phyloP scores from a whole-genome alignment of 2,888 invertebrate species.

The Drosophila borealis region DNA sequence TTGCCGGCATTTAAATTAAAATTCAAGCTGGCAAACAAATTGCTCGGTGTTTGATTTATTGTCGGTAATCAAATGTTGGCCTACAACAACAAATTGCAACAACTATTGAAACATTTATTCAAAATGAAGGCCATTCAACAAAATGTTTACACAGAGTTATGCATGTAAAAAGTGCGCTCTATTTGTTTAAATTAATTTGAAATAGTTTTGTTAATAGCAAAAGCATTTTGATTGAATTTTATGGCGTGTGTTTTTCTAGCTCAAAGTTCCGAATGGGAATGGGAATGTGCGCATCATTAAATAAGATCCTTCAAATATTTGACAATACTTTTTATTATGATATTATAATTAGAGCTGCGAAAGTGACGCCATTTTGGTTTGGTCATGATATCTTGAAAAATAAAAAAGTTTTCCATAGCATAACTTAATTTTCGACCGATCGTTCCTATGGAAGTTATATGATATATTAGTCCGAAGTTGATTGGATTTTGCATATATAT shows the following conservation, averaged over 20 bases:
- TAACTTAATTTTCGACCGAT: too few relatives aligned
- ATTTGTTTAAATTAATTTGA: background rate
- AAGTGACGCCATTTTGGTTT: too few relatives aligned
- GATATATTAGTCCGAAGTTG: too few relatives aligned
- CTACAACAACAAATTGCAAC: conserved; percentile 19
- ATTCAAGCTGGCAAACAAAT: conserved; percentile 28
- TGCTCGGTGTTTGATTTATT: conserved; percentile 46
- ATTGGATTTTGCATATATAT: too few relatives aligned
- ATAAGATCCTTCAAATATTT: background rate
- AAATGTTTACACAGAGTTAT: conserved; percentile 29
- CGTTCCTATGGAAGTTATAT: too few relatives aligned
- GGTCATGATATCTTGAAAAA: too few relatives aligned
- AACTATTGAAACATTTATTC: conserved; percentile 9
- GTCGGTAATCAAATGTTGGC: conserved; percentile 41
- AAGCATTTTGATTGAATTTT: background rate
- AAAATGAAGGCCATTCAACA: conserved; percentile 2
- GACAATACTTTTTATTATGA: background rate
- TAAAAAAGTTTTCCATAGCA: too few relatives aligned
- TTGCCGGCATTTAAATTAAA: conserved; percentile 43
- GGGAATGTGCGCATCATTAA: background rate
- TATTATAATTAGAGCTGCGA: too few relatives aligned
- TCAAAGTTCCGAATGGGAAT: background rate
- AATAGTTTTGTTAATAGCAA: background rate
- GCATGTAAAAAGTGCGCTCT: background rate
- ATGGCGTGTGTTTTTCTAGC: background rate